Evolutionary conservation across 2,113 vertebrate genomes (phyloP).

Genomic region (Cynopterus brachyotis): DNA sequence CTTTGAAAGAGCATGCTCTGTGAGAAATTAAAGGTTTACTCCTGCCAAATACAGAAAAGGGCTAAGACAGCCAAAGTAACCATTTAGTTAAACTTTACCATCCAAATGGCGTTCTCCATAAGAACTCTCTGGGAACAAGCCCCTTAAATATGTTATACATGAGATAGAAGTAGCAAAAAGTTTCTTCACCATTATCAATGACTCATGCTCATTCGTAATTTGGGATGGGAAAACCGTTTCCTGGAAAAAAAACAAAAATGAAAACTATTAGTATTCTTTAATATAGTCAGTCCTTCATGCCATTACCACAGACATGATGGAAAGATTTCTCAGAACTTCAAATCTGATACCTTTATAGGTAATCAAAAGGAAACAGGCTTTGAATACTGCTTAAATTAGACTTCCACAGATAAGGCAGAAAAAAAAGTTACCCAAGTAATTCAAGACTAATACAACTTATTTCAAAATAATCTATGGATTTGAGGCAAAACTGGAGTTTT

Average conservation of each 20-base stretch:
- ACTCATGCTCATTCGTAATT: slow-evolving; percentile 77
- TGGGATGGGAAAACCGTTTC: slow-evolving; percentile 74
- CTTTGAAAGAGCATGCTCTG: not conserved
- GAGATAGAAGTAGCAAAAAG: slow-evolving; percentile 84
- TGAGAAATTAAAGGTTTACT: slow-evolving; percentile 36
- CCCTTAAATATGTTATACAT: slow-evolving; percentile 85
- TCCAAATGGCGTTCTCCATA: slow-evolving; percentile 83
- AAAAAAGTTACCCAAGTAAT: slow-evolving; percentile 30
- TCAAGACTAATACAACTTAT: slow-evolving; percentile 32
- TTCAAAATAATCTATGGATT: not conserved
- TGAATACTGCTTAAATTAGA: slow-evolving; percentile 26
- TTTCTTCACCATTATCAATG: slow-evolving; percentile 82
- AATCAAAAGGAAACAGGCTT: slow-evolving; percentile 48
- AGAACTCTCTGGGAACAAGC: slow-evolving; percentile 85
- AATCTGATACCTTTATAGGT: not conserved
- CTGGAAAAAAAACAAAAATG: not conserved
- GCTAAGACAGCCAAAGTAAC: not conserved
- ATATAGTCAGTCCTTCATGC: slow-evolving; percentile 4
- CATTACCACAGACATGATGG: not conserved
- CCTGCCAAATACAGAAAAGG: slow-evolving; percentile 3
- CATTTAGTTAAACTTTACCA: slow-evolving; percentile 75
- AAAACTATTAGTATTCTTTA: slow-evolving; percentile 54
- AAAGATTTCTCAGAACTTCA: slow-evolving; percentile 55
- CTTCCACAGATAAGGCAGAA: slow-evolving; percentile 10
- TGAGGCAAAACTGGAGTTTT: not conserved